phyloP scores from a whole-genome alignment of 2,113 vertebrate genomes.

The Chamaetylas fuelleborni region DNA sequence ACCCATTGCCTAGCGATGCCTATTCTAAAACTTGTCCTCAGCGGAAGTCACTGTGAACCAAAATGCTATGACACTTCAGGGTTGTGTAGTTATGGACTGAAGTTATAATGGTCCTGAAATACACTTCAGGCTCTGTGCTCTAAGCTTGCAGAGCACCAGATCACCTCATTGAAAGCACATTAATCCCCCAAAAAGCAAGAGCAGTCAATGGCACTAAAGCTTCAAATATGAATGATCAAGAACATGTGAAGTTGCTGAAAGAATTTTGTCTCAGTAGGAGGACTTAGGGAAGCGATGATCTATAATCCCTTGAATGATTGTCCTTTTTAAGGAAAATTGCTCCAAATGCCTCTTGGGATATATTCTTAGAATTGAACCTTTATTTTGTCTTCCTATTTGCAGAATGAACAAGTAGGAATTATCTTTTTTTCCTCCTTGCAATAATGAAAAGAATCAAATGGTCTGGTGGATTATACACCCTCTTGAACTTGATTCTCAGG shows the following conservation, averaged over 20 bases:
- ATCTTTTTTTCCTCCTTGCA: neutral
- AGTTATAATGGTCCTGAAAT: neutral
- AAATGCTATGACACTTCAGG: neutral
- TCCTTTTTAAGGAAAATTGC: conserved; percentile 21
- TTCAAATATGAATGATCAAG: conserved; percentile 34
- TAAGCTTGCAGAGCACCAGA: neutral
- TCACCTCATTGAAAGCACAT: neutral
- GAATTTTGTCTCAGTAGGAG: neutral
- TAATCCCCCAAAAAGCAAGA: conserved; percentile 23
- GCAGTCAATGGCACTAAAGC: conserved; percentile 32
- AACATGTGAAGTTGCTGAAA: conserved; percentile 4
- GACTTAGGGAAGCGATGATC: neutral
- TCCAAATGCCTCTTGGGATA: neutral
- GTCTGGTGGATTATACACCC: neutral
- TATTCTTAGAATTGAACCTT: neutral
- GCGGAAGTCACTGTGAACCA: neutral
- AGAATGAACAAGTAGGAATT: conserved; percentile 13
- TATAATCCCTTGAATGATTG: conserved; percentile 19
- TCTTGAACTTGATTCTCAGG: neutral
- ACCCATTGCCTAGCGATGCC: conserved; percentile 28
- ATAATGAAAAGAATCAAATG: conserved; percentile 1
- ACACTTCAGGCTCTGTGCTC: neutral
- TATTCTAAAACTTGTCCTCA: neutral
- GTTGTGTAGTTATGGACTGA: neutral
- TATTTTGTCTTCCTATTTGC: conserved; percentile 4